Conservation (phyloP, 2,113 vertebrate species). For the Pseudopodoces humilis region DNA sequence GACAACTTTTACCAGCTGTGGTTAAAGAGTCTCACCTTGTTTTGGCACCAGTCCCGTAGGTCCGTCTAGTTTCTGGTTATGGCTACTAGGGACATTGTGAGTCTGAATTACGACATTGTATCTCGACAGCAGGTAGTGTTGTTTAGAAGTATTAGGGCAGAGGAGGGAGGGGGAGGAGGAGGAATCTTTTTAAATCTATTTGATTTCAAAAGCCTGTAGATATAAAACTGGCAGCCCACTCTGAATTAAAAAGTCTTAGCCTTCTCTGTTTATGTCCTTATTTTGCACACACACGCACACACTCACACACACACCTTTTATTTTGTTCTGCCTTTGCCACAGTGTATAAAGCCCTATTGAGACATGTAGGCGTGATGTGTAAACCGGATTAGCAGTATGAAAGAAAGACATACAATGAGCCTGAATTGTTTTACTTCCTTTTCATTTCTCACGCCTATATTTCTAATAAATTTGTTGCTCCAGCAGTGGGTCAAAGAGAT, state of each 20-base stretch:
- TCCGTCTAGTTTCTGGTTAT: constrained; percentile 34
- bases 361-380: constrained; percentile 82
- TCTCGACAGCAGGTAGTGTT: background rate
- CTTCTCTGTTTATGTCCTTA: constrained; percentile 34
- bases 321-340: constrained; percentile 77
- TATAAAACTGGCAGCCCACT: constrained; percentile 32
- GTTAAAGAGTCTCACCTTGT: background rate
- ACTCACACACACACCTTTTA: constrained; percentile 70
- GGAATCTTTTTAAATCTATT: constrained; percentile 3
- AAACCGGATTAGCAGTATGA: constrained; percentile 85
- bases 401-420: constrained; percentile 83
- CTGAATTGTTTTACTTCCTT: constrained; percentile 85
- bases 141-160: background rate
- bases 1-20: background rate
- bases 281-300: background rate
- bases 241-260: constrained; percentile 58
- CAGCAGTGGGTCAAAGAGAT: constrained; percentile 79
- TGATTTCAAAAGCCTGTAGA: constrained; percentile 5
- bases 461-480: constrained; percentile 84
- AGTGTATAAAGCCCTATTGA: constrained; percentile 83
- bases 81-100: background rate
- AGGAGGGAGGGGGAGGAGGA: background rate
- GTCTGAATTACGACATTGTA: constrained; percentile 10
- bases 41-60: background rate
- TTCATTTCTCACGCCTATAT: constrained; percentile 83